These are phyloP conservation scores for Siniperca obscura DNA, from an alignment of 2,797 vertebrate species.

Conservation along the genomic window DNA sequence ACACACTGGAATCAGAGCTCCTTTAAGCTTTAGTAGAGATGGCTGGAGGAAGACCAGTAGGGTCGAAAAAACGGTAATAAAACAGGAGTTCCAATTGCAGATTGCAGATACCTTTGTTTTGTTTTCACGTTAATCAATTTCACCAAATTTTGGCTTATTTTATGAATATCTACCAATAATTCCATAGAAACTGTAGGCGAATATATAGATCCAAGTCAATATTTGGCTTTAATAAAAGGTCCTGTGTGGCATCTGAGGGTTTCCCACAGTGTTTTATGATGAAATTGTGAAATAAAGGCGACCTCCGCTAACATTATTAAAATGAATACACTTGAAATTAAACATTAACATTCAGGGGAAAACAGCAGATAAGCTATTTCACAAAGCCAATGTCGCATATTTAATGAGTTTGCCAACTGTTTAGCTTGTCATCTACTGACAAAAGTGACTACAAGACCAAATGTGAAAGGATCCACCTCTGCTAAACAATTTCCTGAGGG, in stretches of 20 bases:
- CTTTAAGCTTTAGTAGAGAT: not conserved
- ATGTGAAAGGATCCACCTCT: not conserved
- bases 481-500: not conserved
- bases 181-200: not conserved
- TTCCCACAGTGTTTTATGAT: not conserved
- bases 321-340: not conserved
- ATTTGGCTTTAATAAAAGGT: not conserved
- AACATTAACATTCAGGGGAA: not conserved
- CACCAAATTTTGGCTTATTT: not conserved
- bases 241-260: not conserved
- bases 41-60: not conserved
- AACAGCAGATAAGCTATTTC: not conserved
- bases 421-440: not conserved
- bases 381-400: not conserved
- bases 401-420: not conserved
- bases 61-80: not conserved
- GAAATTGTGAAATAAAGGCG: no score
- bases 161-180: not conserved
- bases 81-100: not conserved
- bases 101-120: not conserved
- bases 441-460: not conserved
- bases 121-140: not conserved
- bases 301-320: not conserved
- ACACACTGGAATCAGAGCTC: not conserved
- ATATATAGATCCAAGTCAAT: not conserved